These are phyloP conservation scores for Aramus guarauna DNA, from an alignment of 2,113 vertebrate species.

Conservation along the genomic window DNA sequence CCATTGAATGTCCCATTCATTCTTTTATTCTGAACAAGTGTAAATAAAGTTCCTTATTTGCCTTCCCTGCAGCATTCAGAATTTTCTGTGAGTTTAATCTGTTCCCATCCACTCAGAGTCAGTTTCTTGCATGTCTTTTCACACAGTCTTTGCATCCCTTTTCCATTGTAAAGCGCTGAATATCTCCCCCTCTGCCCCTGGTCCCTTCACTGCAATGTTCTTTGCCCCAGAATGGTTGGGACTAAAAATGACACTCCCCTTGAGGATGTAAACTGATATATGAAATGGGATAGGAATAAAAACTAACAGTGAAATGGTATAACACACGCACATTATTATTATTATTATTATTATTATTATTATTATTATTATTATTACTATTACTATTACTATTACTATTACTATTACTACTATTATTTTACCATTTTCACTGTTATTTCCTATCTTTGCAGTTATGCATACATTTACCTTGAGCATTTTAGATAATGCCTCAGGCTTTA, in stretches of 20 bases:
- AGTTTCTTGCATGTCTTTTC: neutral
- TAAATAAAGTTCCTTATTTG: constrained; percentile 43
- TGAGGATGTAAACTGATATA: neutral
- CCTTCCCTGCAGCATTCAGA: neutral
- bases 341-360: neutral
- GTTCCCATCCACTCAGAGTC: neutral
- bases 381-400: neutral
- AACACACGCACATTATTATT: neutral
- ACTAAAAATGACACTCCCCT: neutral
- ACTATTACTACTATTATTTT: neutral
- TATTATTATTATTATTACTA: neutral
- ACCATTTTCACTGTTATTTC: neutral
- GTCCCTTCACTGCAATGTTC: neutral
- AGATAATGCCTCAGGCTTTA: neutral
- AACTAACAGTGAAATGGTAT: neutral
- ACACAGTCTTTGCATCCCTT: neutral
- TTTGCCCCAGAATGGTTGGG: neutral
- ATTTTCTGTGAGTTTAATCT: neutral
- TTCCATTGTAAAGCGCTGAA: neutral
- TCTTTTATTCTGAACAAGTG: neutral
- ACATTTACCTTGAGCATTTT: neutral
- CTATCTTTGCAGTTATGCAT: neutral
- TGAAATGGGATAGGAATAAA: neutral
- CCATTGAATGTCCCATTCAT: neutral
- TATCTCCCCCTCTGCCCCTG: neutral